Evolutionary conservation across 2,113 vertebrate species (phyloP).

Genomic region (Cyprinodon tularosa): DNA sequence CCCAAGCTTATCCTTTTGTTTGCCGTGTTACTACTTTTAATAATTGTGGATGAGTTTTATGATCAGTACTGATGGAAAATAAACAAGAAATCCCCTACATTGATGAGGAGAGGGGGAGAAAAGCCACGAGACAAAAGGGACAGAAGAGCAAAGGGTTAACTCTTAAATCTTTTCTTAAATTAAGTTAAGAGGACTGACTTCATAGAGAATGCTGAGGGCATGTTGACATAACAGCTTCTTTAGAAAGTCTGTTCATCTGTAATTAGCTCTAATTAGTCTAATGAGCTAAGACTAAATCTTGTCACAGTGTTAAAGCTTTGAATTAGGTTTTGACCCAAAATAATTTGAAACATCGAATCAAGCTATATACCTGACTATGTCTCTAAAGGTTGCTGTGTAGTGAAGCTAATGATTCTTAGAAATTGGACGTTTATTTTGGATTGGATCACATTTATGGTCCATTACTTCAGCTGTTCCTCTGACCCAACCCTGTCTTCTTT

Average conservation of each 20-base stretch:
- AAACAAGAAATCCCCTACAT: neutral
- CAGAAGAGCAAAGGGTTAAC: slow-evolving; percentile 8
- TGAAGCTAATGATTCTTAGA: slow-evolving; percentile 74
- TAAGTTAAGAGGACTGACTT: slow-evolving; percentile 61
- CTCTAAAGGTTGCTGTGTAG: slow-evolving; percentile 68
- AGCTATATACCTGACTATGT: slow-evolving; percentile 61
- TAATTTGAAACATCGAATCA: slow-evolving; percentile 62
- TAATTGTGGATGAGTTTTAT: neutral
- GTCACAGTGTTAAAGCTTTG: slow-evolving; percentile 53
- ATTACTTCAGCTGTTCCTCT: slow-evolving; percentile 52
- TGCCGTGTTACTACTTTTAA: neutral
- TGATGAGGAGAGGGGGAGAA: slow-evolving; percentile 5
- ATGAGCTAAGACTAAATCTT: slow-evolving; percentile 66
- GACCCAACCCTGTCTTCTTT: slow-evolving; percentile 35
- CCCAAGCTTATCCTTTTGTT: too few relatives aligned
- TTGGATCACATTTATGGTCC: slow-evolving; percentile 71
- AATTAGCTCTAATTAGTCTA: slow-evolving; percentile 78
- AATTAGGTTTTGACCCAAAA: slow-evolving; percentile 66
- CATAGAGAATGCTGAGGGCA: slow-evolving; percentile 62
- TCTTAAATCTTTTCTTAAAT: slow-evolving; percentile 62
- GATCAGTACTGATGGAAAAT: slow-evolving; percentile 14
- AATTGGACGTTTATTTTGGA: slow-evolving; percentile 59
- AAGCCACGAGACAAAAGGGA: neutral
- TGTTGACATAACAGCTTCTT: slow-evolving; percentile 71
- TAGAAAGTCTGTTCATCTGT: slow-evolving; percentile 71